Conservation (phyloP, 2,888 invertebrate genomes). For the Polyommatus icarus region DNA sequence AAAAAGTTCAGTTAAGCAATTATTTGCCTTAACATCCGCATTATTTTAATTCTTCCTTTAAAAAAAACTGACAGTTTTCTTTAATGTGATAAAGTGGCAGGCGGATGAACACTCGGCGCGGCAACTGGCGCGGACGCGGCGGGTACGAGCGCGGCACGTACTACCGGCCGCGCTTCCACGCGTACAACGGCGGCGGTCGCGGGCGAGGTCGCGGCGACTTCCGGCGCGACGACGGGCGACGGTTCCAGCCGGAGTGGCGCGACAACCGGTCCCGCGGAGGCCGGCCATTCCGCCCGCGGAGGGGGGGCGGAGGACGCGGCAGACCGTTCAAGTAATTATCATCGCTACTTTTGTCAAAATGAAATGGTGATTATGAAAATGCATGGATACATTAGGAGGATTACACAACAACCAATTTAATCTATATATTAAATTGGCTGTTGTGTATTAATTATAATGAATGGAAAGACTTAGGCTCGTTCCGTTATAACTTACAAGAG, state of each 20-base stretch:
- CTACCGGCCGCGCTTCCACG: slow-evolving; percentile 89
- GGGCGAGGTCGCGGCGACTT: slow-evolving; percentile 74
- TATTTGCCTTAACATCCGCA: background rate
- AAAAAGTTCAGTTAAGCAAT: background rate
- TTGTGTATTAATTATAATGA: background rate
- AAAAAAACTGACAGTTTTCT: background rate
- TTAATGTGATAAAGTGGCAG: slow-evolving; percentile 46
- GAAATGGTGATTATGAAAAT: background rate
- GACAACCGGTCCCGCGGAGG: slow-evolving; percentile 65
- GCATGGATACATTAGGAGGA: background rate
- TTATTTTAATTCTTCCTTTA: background rate
- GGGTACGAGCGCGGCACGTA: slow-evolving; percentile 88
- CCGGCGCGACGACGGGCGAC: slow-evolving; percentile 53
- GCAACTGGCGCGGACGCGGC: slow-evolving; percentile 78
- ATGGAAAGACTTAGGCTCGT: too few species aligned
- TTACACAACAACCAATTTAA: background rate
- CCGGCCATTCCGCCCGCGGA: slow-evolving; percentile 65
- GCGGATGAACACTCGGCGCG: slow-evolving; percentile 72
- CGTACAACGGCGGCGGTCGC: slow-evolving; percentile 78
- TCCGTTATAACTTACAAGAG: too few species aligned
- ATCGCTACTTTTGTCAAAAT: background rate
- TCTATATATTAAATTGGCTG: background rate
- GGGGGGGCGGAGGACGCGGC: slow-evolving; percentile 68
- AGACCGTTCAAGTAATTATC: slow-evolving; percentile 66
- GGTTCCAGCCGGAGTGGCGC: slow-evolving; percentile 55